These are phyloP conservation scores for Nyctibius grandis DNA, from an alignment of 2,797 vertebrate genomes.

Conservation along the genomic window DNA sequence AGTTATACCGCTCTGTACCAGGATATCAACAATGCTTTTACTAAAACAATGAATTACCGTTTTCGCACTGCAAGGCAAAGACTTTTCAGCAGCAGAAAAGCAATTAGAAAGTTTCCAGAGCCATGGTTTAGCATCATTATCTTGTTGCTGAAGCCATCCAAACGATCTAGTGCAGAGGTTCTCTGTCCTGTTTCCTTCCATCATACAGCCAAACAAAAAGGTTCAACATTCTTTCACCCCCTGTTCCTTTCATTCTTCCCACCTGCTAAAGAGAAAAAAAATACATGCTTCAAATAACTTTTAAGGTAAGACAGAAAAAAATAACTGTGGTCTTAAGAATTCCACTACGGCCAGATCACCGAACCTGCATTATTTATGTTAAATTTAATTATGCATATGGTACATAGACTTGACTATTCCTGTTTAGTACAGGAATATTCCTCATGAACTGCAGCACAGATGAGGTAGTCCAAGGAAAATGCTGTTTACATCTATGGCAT, in stretches of 20 bases:
- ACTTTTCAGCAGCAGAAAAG: constrained; percentile 85
- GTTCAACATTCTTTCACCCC: constrained; percentile 81
- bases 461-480: background rate
- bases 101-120: constrained; percentile 92
- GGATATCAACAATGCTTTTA: background rate
- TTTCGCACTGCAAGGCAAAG: constrained; percentile 72
- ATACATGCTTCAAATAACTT: background rate
- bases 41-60: constrained; percentile 74
- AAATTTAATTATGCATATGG: background rate
- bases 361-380: background rate
- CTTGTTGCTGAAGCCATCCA: constrained; percentile 81
- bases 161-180: constrained; percentile 78
- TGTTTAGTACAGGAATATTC: background rate
- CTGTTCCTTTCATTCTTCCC: constrained; percentile 88
- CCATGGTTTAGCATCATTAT: constrained; percentile 83
- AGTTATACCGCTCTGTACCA: background rate
- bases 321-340: rapidly evolving
- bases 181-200: constrained; percentile 88
- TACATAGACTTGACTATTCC: background rate
- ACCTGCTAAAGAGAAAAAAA: constrained; percentile 8
- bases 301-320: background rate
- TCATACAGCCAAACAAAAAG: constrained; percentile 80
- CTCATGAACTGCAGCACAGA: background rate
- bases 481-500: background rate
- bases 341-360: background rate